Evolutionary conservation across 2,888 invertebrate species (phyloP).

Genomic region (Diplazon laetatorius): DNA sequence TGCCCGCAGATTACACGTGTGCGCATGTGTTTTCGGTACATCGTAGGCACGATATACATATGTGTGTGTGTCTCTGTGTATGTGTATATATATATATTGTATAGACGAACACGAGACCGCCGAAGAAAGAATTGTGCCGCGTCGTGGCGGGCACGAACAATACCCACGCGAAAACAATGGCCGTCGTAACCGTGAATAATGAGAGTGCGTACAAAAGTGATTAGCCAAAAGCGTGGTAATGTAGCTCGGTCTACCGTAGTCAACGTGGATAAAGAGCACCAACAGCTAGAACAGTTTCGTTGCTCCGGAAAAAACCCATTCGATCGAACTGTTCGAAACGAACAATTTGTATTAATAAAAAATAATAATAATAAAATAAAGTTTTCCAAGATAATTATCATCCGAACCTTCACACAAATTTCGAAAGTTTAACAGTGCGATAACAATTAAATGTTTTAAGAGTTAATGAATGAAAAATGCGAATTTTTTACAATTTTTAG

Average conservation of each 20-base stretch:
- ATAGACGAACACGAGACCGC: slow-evolving; percentile 11
- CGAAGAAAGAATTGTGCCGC: slow-evolving; percentile 38
- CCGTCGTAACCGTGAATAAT: slow-evolving; percentile 57
- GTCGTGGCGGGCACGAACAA: slow-evolving; percentile 48
- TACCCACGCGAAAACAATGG: slow-evolving; percentile 54
- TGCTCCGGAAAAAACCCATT: neutral
- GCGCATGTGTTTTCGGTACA: slow-evolving; percentile 29
- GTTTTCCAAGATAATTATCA: neutral
- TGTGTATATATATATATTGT: no score
- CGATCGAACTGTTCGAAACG: slow-evolving; percentile 13
- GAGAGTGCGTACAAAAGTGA: slow-evolving; percentile 59
- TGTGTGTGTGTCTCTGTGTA: no score
- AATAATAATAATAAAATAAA: no score
- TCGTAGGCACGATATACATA: slow-evolving; percentile 14
- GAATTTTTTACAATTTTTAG: neutral
- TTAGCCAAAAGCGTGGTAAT: slow-evolving; percentile 53
- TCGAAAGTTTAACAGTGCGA: no score
- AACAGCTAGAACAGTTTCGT: slow-evolving; percentile 30
- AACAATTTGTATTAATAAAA: no score
- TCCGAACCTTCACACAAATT: no score
- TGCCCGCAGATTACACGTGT: neutral
- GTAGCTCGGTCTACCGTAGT: neutral
- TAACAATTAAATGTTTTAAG: no score
- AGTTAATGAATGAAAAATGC: no score
- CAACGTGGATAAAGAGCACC: neutral